Evolutionary conservation across 2,888 invertebrate genomes (phyloP).

Genomic region (Chaitophorus viminalis): DNA sequence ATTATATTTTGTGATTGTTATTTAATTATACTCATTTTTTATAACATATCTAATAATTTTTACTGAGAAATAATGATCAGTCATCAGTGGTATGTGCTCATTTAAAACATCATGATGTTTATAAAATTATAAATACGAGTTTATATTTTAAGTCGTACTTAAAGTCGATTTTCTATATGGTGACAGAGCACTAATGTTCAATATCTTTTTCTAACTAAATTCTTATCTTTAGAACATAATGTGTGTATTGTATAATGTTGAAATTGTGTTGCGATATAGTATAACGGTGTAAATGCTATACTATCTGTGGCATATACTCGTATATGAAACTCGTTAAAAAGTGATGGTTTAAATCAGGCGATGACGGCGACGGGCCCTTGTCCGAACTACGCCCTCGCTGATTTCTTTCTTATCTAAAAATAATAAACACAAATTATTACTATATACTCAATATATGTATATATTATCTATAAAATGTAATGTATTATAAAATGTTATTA

Average conservation of each 20-base stretch:
- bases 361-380: neutral
- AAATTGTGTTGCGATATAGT: neutral
- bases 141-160: neutral
- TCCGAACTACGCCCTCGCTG: constrained; percentile 32
- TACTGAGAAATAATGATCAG: neutral
- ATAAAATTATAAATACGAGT: constrained; percentile 1
- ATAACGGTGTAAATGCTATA: constrained; percentile 5
- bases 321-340: constrained; percentile 15
- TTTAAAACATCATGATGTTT: neutral
- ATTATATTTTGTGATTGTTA: neutral
- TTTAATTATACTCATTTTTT: neutral
- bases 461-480: neutral
- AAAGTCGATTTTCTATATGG: constrained; percentile 1
- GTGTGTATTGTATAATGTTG: constrained; percentile 20
- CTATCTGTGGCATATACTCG: neutral
- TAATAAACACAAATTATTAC: neutral
- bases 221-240: constrained; percentile 13
- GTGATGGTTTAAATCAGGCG: constrained; percentile 15
- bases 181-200: constrained; percentile 15
- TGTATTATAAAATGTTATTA: constrained; percentile 16
- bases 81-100: neutral
- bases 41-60: neutral
- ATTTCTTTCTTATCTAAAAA: constrained; percentile 41
- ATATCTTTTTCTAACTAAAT: constrained; percentile 17
- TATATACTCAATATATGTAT: neutral